Evolutionary conservation across 1,140 invertebrate species (phyloP), one percentile per base, ranked within the genome.

Genomic region (Protaetia brevitarsis): DNA sequence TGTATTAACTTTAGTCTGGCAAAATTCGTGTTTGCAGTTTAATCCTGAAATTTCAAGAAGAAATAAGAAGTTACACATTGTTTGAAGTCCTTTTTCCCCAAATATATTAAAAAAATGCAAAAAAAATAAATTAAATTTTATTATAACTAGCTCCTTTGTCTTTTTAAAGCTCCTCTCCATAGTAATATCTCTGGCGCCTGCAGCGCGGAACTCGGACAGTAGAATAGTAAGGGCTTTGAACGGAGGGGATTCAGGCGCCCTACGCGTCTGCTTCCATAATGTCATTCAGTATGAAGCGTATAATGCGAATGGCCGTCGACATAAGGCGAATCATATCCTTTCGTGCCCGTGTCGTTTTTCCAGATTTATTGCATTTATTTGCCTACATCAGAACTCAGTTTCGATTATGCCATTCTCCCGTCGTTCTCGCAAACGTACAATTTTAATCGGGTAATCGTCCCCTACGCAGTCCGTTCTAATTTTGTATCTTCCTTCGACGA

Each of bases 351-450:
- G 19, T 23, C 7, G 4, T 34, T 34, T 8, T 51, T 51, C 41
- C 2, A 51, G 41, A 51, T 51, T 26, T 51, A 51, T 51, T 51
- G n/a, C 41, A 51, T 51, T 51, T 51, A 51, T 51, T 51, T 51
- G 41, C 3, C 26, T 51, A 51, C 41, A 51, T 51, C 41, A 51
- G 41, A 51, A 26, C 11, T 23, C 41, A 2, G 21, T 51, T 23
- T 23, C 41, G 26, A 51, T 51, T 51, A 26, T 23, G 16, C 2
- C 41, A 7, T 11, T 5, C 26, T 3, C 5, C 19, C 26, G 6
- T 13, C 1, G 1, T 51, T 51, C 41, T 16, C 41, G 19, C 19
- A 51, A 51, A 23, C n/a, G 19, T 23, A 23, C 19, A 11, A 19
- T 51, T 51, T 51, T 51, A 51, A 21, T 51, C 21, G 41, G 6